phyloP scores from a whole-genome alignment of 2,113 vertebrate genomes.

The Albula glossodonta region DNA sequence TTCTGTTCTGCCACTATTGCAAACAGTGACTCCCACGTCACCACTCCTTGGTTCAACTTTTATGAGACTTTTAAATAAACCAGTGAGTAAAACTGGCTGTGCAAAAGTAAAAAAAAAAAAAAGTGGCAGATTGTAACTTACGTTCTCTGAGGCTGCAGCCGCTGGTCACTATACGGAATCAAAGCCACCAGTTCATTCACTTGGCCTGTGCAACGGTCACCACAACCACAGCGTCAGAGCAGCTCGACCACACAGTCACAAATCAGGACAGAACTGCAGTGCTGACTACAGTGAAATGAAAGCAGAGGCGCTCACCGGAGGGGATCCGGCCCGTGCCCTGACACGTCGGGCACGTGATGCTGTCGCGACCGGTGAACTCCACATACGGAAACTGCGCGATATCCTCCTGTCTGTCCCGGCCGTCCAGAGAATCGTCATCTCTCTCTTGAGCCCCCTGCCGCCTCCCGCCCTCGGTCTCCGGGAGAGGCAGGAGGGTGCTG shows the following conservation, averaged over 20 bases:
- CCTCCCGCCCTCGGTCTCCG: not conserved
- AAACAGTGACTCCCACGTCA: no score
- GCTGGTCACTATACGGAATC: conserved; percentile 91
- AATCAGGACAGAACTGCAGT: not conserved
- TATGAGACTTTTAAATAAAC: no score
- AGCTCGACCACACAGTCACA: not conserved
- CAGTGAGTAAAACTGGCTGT: no score
- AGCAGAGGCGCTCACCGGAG: conserved; percentile 67
- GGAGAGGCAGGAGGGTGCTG: conserved; percentile 40
- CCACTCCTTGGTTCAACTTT: no score
- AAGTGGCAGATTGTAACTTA: no score
- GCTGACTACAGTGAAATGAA: no score
- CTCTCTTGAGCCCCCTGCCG: conserved; percentile 13
- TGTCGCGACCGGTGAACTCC: conserved; percentile 90
- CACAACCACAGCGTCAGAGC: not conserved
- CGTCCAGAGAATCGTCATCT: conserved; percentile 61
- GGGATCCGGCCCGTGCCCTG: conserved; percentile 89
- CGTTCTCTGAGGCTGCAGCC: conserved; percentile 89
- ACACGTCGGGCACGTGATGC: conserved; percentile 89
- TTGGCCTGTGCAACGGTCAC: conserved; percentile 68
- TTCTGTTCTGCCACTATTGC: no score
- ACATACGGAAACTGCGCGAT: conserved; percentile 87
- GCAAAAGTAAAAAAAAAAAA: no score
- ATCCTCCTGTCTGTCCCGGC: conserved; percentile 74
- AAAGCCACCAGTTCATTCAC: conserved; percentile 90